Base-by-base conservation (phyloP, 2,797 vertebrate species). In the Chaetodon trifasciatus region DNA sequence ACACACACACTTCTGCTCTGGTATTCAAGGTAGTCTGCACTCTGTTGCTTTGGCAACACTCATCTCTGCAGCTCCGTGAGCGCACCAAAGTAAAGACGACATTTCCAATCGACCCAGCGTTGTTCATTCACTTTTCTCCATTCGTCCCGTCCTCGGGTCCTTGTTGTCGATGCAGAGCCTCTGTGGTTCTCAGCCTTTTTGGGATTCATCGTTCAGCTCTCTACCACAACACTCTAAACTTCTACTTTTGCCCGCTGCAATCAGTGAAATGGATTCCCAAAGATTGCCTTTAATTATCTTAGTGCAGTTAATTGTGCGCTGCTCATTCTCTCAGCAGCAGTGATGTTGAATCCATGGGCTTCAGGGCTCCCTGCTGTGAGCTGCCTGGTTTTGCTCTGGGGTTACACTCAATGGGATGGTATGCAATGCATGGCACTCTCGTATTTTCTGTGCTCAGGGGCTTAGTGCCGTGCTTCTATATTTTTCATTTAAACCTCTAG, bases 11-110 rank as follows among this genome's bases (percentile, higher is more conserved):
- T 39, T 21, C 40, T 47, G 44, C 28, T 73, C 1, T 65, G 69
- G 39, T 70, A 63, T 84, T 87, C 55, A 82, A 68, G 61, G 63
- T 71, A 74, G 40, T 65, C 28, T 58, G 24, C 57, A 47, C 82
- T 50, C 60, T 24, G 80, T 86, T 92, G 78, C 85, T 88, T 57
- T 87, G 74, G 86, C 74, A 92, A 88, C 87, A 76, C 60, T 82
- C 64, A 65, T 68, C 62, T 74, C 2, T 0, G 46, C 72, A 76
- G 52, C 68, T 71, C 47, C 0, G 3, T 60, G 32, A 77, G 61
- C 23, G 53, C 42, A 56, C 35, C 8, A 15, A 73, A 70, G 55
- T 13, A 73, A 62, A 65, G 10, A 69, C 70, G 57, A 74, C 58
- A 42, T 67, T 68, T 74, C n/a, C n/a, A 50, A 61, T 70, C n/a